Base-by-base conservation (phyloP, 2,797 vertebrate genomes). In the Microctenopoma steveboyesi region DNA sequence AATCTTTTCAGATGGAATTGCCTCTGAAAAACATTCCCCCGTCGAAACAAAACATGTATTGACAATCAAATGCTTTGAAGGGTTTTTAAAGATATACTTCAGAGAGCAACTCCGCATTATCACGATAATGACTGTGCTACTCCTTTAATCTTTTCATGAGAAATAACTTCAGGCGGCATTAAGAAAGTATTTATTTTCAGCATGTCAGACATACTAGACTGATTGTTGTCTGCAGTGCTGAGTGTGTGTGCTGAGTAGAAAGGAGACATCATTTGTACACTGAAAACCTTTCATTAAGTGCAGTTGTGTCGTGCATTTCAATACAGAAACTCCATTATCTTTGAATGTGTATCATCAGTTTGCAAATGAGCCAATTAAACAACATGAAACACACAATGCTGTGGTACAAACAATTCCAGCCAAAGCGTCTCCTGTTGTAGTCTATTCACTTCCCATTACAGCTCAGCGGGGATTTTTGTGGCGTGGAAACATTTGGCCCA, bases 291-390 rank as follows among this genome's bases (percentile, higher is more conserved):
- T 73, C 25, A 35, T 66, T 27, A 52, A 48, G 48, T 22, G 53
- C 50, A 4, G 47, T 52, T 35, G 43, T 77, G 72, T 70, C 14
- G 7, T 50, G 45, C 55, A 69, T 83, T 73, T 67, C 62, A 66
- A 59, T 40, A 16, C 57, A 25, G 49, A 42, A 13, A 43, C 50
- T 78, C 61, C 66, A 79, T 78, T 81, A 74, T 66, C 64, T 64
- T 43, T 28, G 46, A 84, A 43, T 37, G 74, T 62, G 64, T 73
- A 71, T 77, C 68, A 78, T 84, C 74, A 62, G 74, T 85, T 86
- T 84, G 78, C 74, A 88, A 88, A 88, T 84, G 72, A 89, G 80
- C 74, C 77, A 88, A 80, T 86, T 86, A 87, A 78, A 75, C 70
- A 64, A 79, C 67, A 70, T 72, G 65, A 81, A 78, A 73, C 76